Evolutionary conservation across 2,113 vertebrate species (phyloP), one percentile per base, ranked within the genome.

Genomic region (Malurus alboscapulatus): DNA sequence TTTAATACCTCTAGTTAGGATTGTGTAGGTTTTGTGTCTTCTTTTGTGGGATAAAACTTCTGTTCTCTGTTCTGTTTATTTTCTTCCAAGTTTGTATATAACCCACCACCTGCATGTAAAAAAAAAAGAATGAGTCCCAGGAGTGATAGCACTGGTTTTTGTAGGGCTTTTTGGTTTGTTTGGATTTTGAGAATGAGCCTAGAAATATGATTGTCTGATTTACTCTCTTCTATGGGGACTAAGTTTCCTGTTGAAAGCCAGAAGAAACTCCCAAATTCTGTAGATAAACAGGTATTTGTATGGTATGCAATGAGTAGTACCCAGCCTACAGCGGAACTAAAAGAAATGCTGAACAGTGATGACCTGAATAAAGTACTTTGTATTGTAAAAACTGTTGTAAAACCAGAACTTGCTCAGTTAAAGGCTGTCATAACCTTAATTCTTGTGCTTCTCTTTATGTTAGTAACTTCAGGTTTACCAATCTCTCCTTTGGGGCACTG

Each of bases 141-240:
- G 17, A 75, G 5, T 4, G 6, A 7, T 40, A 44, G 4, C 4
- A 3, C 17, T 54, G 25, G 20, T 0, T 17, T 51, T 42, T 27
- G 14, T 36, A 25, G 6, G 7, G 15, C 27, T 34, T 61, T 5
- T 5, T 16, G 34, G 44, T 38, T 29, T 20, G 3, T 38, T 71
- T 71, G 9, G 3, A 26, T 63, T 75, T 83, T 65, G 36, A 83
- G 40, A 55, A 59, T 21, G 59, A 83, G 2, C 8, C 5, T 83
- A 57, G 55, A 73, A 69, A 59, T 47, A 21, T 4, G 1, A 22
- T 40, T 57, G 6, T 32, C 34, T 44, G 10, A 59, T 32, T 20
- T 51, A 27, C 51, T 53, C 12, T 83, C 29, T 66, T 82, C 6
- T 72, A 9, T 61, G 22, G 14, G 26, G 21, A 42, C 13, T 61